Evolutionary conservation across 2,797 vertebrate species (phyloP).

Genomic region (Coregonus ussuriensis): DNA sequence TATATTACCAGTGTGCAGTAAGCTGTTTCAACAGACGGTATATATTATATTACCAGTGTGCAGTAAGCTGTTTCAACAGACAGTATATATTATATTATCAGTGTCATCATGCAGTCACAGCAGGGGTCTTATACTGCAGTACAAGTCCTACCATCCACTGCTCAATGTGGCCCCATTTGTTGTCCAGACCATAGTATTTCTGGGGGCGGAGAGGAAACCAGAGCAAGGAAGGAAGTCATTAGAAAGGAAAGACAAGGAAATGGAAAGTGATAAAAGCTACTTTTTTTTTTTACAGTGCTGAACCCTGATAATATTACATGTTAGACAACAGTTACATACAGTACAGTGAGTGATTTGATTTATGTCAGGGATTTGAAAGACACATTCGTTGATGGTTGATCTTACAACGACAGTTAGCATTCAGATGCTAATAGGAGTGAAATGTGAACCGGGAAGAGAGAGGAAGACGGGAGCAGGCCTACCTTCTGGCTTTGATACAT

Average conservation of each 20-base stretch:
- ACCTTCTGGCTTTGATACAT: constrained; percentile 94
- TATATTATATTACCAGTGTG: too few relatives aligned
- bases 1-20: too few relatives aligned
- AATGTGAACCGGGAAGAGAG: neutral
- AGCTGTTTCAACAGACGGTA: too few relatives aligned
- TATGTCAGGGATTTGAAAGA: neutral
- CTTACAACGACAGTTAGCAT: neutral
- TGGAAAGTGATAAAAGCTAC: constrained; percentile 1
- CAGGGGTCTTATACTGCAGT: constrained; percentile 18
- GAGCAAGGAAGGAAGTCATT: constrained; percentile 4
- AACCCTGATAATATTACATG: neutral
- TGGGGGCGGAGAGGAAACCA: constrained; percentile 65
- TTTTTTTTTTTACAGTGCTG: neutral
- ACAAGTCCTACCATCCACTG: constrained; percentile 91
- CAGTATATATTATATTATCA: too few relatives aligned
- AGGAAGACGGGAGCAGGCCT: constrained; percentile 48
- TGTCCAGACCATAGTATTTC: constrained; percentile 94
- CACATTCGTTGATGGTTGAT: neutral
- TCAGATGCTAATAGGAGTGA: neutral
- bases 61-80: too few relatives aligned
- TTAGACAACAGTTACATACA: neutral
- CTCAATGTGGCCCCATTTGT: constrained; percentile 96
- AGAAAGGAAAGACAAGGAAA: constrained; percentile 12
- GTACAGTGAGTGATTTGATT: neutral
- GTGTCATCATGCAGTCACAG: neutral